Base-by-base conservation (phyloP, 1,140 invertebrate species). In the Elysia chlorotica region DNA sequence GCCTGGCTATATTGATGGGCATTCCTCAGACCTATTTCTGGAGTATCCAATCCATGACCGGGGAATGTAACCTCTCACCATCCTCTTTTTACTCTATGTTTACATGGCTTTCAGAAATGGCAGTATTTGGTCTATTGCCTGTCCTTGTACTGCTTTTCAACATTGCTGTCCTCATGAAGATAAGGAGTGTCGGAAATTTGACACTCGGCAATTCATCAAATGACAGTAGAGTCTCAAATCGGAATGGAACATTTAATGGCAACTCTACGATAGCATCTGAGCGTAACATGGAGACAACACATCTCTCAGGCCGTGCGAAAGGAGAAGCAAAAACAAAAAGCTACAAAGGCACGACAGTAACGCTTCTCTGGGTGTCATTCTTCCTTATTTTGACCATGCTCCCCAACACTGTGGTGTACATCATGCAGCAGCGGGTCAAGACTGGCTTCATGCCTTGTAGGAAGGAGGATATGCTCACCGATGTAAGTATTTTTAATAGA, bases 341-440 rank as follows among this genome's bases (percentile, higher is more conserved):
- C 54, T 56, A 74, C 63, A 67, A 59, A 48, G 77, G 80, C 2
- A 82, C 81, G 5, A 85, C 82, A n/a, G 74, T 83, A 36, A 83
- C 78, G 23, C 70, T 85, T 31, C 76, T 85, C 31, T 75, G 78
- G 56, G 83, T 85, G 23, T 84, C 82, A 0, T 85, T 85, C 74
- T 85, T 78, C 71, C 74, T 83, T 28, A 84, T 85, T 54, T 59
- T 84, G 38, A 85, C 82, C 14, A 78, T 81, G 6, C 68, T 85
- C 6, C 83, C 82, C n/a, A 82, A 79, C 17, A 81, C 82, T 0
- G 68, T 85, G 23, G 69, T 83, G 14, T 85, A 78, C 70, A 78
- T 76, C 33, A 73, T 84, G 21, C 69, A 79, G 53, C 53, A 62
- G 28, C 56, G 21, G 30, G 65, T 79, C 23, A 33, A 65, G 1